phyloP scores from a whole-genome alignment of 2,888 invertebrate species.

The Lordiphosa andalusiaca region DNA sequence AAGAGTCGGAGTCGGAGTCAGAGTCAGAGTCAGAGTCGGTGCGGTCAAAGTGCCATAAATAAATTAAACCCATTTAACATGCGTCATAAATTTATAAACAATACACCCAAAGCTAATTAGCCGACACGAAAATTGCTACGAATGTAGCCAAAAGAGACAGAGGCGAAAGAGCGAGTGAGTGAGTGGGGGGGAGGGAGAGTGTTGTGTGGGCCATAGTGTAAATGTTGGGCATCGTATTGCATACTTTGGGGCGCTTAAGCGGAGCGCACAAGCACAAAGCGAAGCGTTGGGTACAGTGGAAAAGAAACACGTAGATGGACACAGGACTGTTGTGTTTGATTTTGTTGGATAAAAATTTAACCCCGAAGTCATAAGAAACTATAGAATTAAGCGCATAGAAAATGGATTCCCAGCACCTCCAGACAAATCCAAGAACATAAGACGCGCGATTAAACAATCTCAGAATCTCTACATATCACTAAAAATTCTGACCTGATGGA shows the following conservation, averaged over 20 bases:
- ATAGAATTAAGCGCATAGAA: too few species aligned
- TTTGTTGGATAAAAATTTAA: too few species aligned
- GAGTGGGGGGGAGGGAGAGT: neutral
- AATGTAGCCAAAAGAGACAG: constrained; percentile 36
- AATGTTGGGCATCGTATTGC: constrained; percentile 48
- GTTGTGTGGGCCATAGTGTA: constrained; percentile 35
- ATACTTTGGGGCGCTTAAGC: constrained; percentile 28
- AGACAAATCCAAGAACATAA: too few species aligned
- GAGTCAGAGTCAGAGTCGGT: constrained; percentile 16
- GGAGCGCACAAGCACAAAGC: constrained; percentile 1
- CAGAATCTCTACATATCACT: too few species aligned
- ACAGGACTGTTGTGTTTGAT: too few species aligned
- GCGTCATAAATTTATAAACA: constrained; percentile 76
- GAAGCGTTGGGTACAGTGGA: constrained; percentile 2
- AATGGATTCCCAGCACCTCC: too few species aligned
- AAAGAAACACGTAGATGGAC: neutral
- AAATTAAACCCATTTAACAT: constrained; percentile 76
- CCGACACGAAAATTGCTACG: constrained; percentile 69
- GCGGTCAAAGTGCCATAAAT: constrained; percentile 66
- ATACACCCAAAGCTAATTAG: constrained; percentile 76
- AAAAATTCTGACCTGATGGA: too few species aligned
- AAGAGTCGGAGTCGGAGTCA: constrained; percentile 13
- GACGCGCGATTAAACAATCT: too few species aligned
- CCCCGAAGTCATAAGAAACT: too few species aligned
- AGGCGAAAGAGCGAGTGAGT: constrained; percentile 20